Conservation (phyloP, 2,888 invertebrate genomes). For the Carcina quercana region DNA sequence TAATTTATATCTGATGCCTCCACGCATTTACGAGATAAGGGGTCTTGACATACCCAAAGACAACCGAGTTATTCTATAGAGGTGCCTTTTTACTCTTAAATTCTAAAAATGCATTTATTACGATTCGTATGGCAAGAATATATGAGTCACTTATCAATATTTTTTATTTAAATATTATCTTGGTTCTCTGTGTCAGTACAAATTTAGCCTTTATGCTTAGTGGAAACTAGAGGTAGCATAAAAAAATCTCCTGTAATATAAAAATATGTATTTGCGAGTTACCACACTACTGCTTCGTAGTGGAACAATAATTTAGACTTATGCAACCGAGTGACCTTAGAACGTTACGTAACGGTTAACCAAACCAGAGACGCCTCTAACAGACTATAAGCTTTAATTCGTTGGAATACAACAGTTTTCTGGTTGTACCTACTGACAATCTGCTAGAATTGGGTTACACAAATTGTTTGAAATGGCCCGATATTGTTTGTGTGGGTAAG, state of each 20-base stretch:
- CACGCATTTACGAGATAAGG: too few relatives aligned
- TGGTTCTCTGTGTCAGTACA: too few relatives aligned
- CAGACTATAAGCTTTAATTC: background rate
- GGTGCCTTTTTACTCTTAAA: too few relatives aligned
- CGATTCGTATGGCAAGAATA: too few relatives aligned
- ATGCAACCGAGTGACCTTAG: conserved; percentile 15
- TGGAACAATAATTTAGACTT: conserved; percentile 1
- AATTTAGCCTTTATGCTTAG: too few relatives aligned
- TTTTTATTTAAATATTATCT: too few relatives aligned
- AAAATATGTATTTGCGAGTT: conserved; percentile 1
- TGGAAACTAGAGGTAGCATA: background rate
- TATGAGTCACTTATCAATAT: too few relatives aligned
- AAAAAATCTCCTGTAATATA: background rate
- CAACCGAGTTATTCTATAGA: too few relatives aligned
- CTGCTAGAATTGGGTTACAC: conserved; percentile 5
- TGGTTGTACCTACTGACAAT: background rate
- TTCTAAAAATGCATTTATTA: too few relatives aligned
- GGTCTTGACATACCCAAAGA: too few relatives aligned
- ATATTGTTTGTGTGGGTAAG: conserved; percentile 1
- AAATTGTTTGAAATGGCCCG: background rate
- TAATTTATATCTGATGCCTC: too few relatives aligned
- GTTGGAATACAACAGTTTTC: background rate
- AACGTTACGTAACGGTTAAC: conserved; percentile 12
- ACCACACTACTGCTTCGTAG: conserved; percentile 1
- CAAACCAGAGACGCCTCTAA: background rate